Conservation (phyloP, 2,888 invertebrate species). For the Isoperla grammatica region DNA sequence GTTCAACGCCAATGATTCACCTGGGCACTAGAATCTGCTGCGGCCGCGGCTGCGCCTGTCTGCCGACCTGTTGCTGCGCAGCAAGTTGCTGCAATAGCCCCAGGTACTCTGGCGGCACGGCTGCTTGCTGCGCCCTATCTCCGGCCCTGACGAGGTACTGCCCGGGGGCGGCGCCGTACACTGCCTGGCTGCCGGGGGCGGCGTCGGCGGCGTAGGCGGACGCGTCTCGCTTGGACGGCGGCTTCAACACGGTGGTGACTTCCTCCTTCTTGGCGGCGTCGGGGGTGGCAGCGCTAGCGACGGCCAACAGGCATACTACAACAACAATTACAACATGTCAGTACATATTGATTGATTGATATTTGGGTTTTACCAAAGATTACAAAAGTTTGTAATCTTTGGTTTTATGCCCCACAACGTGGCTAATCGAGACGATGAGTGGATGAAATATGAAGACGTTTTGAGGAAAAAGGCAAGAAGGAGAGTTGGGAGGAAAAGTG, state of each 20-base stretch:
- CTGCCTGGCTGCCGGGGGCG: slow-evolving; percentile 12
- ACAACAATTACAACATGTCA: background rate
- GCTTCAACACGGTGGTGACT: background rate
- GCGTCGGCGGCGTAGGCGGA: background rate
- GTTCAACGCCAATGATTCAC: no score
- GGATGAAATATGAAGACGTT: no score
- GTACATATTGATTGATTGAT: background rate
- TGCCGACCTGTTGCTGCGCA: slow-evolving; percentile 19
- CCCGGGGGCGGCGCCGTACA: slow-evolving; percentile 22
- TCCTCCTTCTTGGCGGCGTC: background rate
- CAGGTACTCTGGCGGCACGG: slow-evolving; percentile 21
- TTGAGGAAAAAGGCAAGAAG: no score
- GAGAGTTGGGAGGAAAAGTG: no score
- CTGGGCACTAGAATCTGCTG: no score
- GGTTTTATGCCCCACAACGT: no score
- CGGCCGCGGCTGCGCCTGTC: slow-evolving; percentile 3
- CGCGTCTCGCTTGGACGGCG: background rate
- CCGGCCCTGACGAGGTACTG: slow-evolving; percentile 24
- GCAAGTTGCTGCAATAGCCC: slow-evolving; percentile 24
- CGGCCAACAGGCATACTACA: slow-evolving; percentile 1
- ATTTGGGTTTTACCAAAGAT: no score
- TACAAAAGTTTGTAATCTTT: no score
- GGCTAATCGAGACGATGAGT: no score
- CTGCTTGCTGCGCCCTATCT: slow-evolving; percentile 2
- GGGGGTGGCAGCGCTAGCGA: background rate